Base-by-base conservation (phyloP, 2,113 vertebrate genomes). In the Clinocottus analis region DNA sequence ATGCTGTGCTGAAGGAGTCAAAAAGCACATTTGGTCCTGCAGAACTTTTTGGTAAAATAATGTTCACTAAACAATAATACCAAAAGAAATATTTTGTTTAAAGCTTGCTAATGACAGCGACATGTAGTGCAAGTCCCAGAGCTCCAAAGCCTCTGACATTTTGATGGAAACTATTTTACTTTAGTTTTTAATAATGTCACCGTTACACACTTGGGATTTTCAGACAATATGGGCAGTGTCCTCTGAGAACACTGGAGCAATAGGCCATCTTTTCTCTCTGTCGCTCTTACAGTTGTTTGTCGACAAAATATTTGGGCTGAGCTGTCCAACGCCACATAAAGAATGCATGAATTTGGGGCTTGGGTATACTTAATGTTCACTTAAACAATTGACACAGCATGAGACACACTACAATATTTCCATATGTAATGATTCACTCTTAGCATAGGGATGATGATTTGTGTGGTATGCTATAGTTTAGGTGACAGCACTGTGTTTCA, bases 261-360 rank as follows among this genome's bases (percentile, higher is more conserved):
- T 37, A 51, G 70, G 73, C 37, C 23, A 17, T 53, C 25, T 75
- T 78, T 77, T 82, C 51, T 17, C 35, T 82, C 55, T 29, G 21
- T 58, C 0, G 0, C 62, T 85, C 70, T 84, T 65, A 58, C 35
- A 13, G 11, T 78, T 69, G 79, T 70, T 87, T 79, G 33, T 68
- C 49, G 85, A n/a, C 27, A 31, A 71, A 83, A 78, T 76, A 85
- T 88, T 72, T 78, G 13, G 73, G 72, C 58, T 10, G 11, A 70
- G 66, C 45, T 51, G 68, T 82, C 67, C 43, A 69, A 70, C 45
- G 68, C 75, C 35, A 58, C 76, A 86, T 93, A 55, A 88, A 92
- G 81, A 83, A 90, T 87, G n/a, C 58, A 91, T 86, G 66, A 73
- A 72, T 80, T 23, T 35, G 41, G 39, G 68, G 23, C 63, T 62